Evolutionary conservation across 1,140 invertebrate species (phyloP), one percentile per base, ranked within the genome.

Genomic region (Papilio helenus): DNA sequence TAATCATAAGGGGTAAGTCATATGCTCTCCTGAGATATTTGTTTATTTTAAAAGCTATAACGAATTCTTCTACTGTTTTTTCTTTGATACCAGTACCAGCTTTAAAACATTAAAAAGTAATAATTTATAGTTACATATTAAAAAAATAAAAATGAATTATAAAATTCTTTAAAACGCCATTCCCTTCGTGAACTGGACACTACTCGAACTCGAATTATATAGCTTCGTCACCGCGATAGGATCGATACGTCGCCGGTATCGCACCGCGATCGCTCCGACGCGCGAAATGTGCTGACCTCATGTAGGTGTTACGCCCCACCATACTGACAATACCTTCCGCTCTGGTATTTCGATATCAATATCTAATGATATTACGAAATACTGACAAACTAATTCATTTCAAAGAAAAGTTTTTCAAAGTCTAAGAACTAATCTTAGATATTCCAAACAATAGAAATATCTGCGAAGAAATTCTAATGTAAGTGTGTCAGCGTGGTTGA

Each of bases 231-330:
- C 82, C 61, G 83, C 87, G 92, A 93, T 92, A 89, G 72, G 88
- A 93, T 93, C 91, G 88, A 92, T 91, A 88, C 81, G 88, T 87
- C 85, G 87, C 83, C 87, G 87, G 88, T 93, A 92, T 92, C 92
- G 91, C 88, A 90, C 87, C 89, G 90, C 91, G 91, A 93, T 92
- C 91, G 91, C 86, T 68, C 88, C 88, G 82, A 79, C 72, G 88
- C 90, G 82, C 81, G 71, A 88, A 92, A 93, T 87, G 81, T 92
- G 92, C 92, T 92, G 90, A 91, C 90, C 83, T 93, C 92, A 93
- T 83, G 83, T 88, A 89, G 88, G 91, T 93, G 92, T 92, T 88
- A 89, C 90, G 85, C 89, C 85, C 84, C 84, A 83, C 83, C 82
- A 81, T 86, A 82, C 82, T 85, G 82, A 80, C 84, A 88, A 87